These are phyloP conservation scores for Athrips mouffetella DNA, from an alignment of 2,888 invertebrate genomes.

Conservation along the genomic window DNA sequence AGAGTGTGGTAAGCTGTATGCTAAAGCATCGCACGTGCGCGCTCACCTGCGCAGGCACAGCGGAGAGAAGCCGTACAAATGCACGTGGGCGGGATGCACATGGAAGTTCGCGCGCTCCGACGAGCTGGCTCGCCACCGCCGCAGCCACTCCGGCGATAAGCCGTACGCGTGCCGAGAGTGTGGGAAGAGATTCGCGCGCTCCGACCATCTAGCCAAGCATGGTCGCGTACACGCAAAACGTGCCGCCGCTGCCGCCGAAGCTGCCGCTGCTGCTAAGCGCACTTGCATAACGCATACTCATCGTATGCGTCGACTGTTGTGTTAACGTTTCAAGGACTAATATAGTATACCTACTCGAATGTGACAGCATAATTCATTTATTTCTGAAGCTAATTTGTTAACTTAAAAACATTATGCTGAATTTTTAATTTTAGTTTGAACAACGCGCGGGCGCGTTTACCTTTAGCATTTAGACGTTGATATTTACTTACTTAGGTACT, in stretches of 20 bases:
- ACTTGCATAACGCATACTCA: constrained; percentile 24
- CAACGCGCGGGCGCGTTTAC: constrained; percentile 8
- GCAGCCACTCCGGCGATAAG: constrained; percentile 97
- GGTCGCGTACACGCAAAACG: constrained; percentile 87
- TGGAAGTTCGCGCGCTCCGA: constrained; percentile 97
- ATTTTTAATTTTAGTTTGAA: not conserved
- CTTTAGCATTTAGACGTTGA: too few species aligned
- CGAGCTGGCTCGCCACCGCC: constrained; percentile 93
- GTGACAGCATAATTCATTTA: not conserved
- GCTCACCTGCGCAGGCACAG: constrained; percentile 92
- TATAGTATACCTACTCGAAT: too few species aligned
- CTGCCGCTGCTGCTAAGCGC: constrained; percentile 28
- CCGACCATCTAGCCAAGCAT: constrained; percentile 96
- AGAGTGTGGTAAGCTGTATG: constrained; percentile 88
- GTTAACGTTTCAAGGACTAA: constrained; percentile 14
- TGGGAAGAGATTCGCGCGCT: constrained; percentile 92
- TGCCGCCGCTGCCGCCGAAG: constrained; percentile 58
- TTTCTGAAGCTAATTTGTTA: too few species aligned
- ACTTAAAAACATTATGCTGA: too few species aligned
- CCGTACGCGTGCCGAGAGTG: constrained; percentile 94
- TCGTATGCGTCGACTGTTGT: constrained; percentile 47
- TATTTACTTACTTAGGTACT: not conserved
- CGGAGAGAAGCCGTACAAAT: constrained; percentile 87
- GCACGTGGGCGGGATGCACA: constrained; percentile 88
- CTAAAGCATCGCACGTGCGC: constrained; percentile 93